Base-by-base conservation (phyloP, 1,140 invertebrate species). In the Cydia splendana region DNA sequence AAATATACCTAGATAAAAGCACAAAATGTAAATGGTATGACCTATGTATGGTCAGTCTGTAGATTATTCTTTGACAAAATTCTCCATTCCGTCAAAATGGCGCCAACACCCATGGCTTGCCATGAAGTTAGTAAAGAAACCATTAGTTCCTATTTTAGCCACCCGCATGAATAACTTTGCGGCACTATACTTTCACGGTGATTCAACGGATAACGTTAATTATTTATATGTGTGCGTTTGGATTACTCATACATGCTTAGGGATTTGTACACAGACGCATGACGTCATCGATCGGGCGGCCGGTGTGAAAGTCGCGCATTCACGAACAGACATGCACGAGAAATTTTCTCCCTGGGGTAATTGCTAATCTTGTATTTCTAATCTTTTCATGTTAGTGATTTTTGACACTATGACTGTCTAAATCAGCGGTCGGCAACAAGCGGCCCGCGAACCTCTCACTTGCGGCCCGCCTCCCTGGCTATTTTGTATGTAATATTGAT, bases 141-240 rank as follows among this genome's bases (percentile, higher is more conserved):
- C 34, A 42, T 71, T 71, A 71, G 67, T 71, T 71, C 67, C 34
- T 10, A 45, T 38, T 71, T 71, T 42, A 42, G 30, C 67, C 67
- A 42, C n/a, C 34, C 34, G 67, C 67, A 71, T n/a, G 34, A 7
- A 38, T 71, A 71, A 71, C 30, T 71, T 71, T 71, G 67, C n/a
- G 10, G 67, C 9, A 38, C 67, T 42, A 38, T 71, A 71, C 67
- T 71, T 71, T 71, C 67, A 71, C 67, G 67, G 34, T 71, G 67
- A 45, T 71, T 71, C 67, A 71, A 71, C 34, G 67, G 67, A 71
- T 71, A 71, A 71, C 67, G 67, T 71, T 71, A 71, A 71, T 71
- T 71, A 71, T 71, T 10, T 71, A 34, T 71, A 38, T 71, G 67
- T 71, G 67, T 71, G 67, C n/a, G 67, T 18, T 38, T 18, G 67